A percentile compares a stretch with the other conserved stretches of the same genome.
Conservation (phyloP, 2,888 invertebrate genomes). For the Uropetala carovei region DNA sequence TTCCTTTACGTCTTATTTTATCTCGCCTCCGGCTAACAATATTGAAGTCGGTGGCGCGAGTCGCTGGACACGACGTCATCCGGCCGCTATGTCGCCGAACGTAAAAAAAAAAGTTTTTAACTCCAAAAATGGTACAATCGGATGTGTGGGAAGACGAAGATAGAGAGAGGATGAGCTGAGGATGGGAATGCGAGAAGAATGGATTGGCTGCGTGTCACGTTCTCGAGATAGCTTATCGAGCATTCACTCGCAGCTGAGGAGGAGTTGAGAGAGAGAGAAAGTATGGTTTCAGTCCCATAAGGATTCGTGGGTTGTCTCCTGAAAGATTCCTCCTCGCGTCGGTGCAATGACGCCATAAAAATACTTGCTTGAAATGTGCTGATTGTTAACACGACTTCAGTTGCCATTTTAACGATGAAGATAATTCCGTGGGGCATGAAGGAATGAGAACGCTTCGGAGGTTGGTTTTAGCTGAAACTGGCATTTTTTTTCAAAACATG, state of each 20-base stretch:
- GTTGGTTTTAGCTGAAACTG: too few species aligned
- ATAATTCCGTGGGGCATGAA: too few species aligned
- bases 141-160: too few species aligned
- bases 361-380: too few species aligned
- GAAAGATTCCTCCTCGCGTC: not conserved
- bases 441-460: too few species aligned
- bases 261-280: not conserved
- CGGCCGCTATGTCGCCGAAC: not conserved
- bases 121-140: not conserved
- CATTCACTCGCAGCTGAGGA: not conserved
- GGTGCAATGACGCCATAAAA: not conserved
- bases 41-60: not conserved
- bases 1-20: not conserved
- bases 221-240: not conserved
- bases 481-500: too few species aligned
- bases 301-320: not conserved
- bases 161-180: not conserved
- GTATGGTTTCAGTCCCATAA: not conserved
- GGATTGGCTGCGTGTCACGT: not conserved
- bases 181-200: not conserved
- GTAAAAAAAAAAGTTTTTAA: not conserved
- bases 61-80: not conserved
- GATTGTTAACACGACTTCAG: too few species aligned
- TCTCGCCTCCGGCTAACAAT: not conserved
- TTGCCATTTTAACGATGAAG: too few species aligned